A percentile compares a stretch with the other conserved stretches of the same genome.
Evolutionary conservation across 2,113 vertebrate species (phyloP).

Genomic region (Trichechus manatus): DNA sequence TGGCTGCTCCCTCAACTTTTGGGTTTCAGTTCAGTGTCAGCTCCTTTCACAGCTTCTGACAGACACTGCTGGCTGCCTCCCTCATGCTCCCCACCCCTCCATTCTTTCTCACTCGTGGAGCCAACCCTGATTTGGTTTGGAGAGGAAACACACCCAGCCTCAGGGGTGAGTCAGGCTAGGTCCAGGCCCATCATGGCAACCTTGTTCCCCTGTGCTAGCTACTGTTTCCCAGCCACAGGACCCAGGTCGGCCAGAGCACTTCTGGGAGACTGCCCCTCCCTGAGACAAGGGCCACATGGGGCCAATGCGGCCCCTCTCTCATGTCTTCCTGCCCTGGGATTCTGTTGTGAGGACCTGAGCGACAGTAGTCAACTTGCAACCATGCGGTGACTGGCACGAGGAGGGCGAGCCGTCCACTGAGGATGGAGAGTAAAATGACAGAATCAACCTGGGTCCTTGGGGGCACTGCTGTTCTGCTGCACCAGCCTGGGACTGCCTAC

Average conservation of each 20-base stretch:
- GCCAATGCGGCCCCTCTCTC: not conserved
- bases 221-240: not conserved
- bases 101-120: not conserved
- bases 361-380: not conserved
- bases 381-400: not conserved
- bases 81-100: no score
- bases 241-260: not conserved
- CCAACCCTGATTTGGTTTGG: not conserved
- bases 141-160: not conserved
- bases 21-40: not conserved
- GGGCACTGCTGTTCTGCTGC: not conserved
- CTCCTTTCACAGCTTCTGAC: no score
- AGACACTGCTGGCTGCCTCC: not conserved
- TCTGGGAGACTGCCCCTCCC: not conserved
- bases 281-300: not conserved
- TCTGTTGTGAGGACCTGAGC: not conserved
- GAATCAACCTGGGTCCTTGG: not conserved
- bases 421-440: not conserved
- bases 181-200: not conserved
- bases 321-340: not conserved
- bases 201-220: not conserved
- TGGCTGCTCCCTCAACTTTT: rapidly evolving
- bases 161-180: not conserved
- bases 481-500: not conserved
- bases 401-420: not conserved